Evolutionary conservation across 2,888 invertebrate species (phyloP).

Genomic region (Slavum lentiscoides): DNA sequence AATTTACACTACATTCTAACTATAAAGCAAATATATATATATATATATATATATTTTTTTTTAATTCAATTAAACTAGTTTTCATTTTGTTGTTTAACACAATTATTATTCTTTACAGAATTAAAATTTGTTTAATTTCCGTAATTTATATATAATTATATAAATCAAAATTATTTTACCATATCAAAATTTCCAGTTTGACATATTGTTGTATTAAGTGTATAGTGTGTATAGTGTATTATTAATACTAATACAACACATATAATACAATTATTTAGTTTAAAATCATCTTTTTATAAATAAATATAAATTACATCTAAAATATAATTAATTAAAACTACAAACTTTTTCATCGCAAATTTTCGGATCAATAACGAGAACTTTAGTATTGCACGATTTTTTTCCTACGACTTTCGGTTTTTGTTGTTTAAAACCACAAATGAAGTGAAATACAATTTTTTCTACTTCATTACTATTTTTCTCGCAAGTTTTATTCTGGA

Average conservation of each 20-base stretch:
- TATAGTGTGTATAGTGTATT: too few species aligned
- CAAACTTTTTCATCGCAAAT: constrained; percentile 28
- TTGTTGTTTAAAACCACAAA: constrained; percentile 19
- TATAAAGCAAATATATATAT: constrained; percentile 3
- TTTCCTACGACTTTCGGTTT: background rate
- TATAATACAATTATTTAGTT: too few species aligned
- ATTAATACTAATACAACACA: too few species aligned
- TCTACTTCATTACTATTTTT: background rate
- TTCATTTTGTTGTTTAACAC: background rate
- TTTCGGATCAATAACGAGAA: constrained; percentile 18
- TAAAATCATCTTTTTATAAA: too few species aligned
- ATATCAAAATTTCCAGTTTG: too few species aligned
- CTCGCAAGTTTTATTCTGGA: background rate
- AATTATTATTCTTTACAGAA: background rate
- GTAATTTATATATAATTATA: too few species aligned
- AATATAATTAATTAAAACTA: constrained; percentile 1
- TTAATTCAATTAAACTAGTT: background rate
- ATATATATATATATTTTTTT: too few species aligned
- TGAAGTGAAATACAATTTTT: constrained; percentile 13
- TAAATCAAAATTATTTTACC: too few species aligned
- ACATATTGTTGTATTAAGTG: too few species aligned
- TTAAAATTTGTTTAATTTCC: too few species aligned
- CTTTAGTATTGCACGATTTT: background rate
- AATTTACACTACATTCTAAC: constrained; percentile 1
- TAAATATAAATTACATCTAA: background rate